Conservation (phyloP, 1,140 invertebrate genomes). For the Ladona fulva region DNA sequence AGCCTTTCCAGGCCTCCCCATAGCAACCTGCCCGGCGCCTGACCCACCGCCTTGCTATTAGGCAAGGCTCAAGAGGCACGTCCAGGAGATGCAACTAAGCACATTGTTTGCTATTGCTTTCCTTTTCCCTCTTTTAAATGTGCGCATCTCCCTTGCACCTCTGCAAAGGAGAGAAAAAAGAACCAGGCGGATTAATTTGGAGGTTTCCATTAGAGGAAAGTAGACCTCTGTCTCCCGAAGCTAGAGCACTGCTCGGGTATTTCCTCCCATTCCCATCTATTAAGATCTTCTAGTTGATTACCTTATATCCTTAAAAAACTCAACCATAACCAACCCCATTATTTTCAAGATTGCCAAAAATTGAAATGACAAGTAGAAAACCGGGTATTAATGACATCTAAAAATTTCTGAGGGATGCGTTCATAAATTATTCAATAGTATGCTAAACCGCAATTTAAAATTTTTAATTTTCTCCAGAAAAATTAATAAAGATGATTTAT, state of each 20-base stretch:
- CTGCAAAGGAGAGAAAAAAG: conserved; percentile 9
- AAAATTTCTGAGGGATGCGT: too few species aligned
- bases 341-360: too few species aligned
- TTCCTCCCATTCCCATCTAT: neutral
- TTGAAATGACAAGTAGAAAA: too few species aligned
- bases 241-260: neutral
- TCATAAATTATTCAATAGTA: too few species aligned
- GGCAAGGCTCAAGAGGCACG: conserved; percentile 5
- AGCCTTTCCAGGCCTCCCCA: neutral
- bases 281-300: neutral
- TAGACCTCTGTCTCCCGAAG: neutral
- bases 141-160: conserved; percentile 1
- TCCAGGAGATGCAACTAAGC: neutral
- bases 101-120: conserved; percentile 10
- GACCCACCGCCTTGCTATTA: neutral
- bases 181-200: conserved; percentile 4
- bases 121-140: neutral
- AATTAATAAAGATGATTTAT: too few species aligned
- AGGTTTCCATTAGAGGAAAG: neutral
- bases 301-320: too few species aligned
- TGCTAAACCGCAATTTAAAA: too few species aligned
- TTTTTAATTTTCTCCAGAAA: too few species aligned
- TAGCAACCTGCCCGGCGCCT: neutral
- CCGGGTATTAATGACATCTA: too few species aligned
- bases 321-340: too few species aligned